A percentile compares a stretch with the other conserved stretches of the same genome.
These are phyloP conservation scores for Spicauda simplicius DNA, from an alignment of 2,888 invertebrate genomes.

Conservation along the genomic window DNA sequence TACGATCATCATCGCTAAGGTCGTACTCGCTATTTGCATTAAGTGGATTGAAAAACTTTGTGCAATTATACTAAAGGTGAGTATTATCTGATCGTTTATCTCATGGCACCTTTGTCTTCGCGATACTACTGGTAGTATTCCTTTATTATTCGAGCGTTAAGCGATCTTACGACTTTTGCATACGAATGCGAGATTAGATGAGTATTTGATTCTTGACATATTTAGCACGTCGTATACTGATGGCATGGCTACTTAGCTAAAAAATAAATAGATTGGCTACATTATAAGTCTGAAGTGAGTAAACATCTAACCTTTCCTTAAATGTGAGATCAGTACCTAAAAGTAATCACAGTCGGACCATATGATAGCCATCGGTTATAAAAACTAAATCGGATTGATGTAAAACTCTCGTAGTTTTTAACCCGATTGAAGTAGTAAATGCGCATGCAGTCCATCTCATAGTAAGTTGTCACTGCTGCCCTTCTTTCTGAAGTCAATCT, in stretches of 20 bases:
- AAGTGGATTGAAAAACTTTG: slow-evolving; percentile 18
- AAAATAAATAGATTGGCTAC: neutral
- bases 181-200: slow-evolving; percentile 9
- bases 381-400: too few relatives aligned
- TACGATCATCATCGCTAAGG: slow-evolving; percentile 21
- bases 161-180: slow-evolving; percentile 20
- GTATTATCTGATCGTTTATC: neutral
- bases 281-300: too few relatives aligned
- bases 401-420: too few relatives aligned
- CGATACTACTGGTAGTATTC: neutral
- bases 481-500: too few relatives aligned
- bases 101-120: slow-evolving; percentile 16
- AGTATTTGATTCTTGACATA: neutral
- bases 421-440: too few relatives aligned
- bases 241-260: too few relatives aligned
- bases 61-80: neutral
- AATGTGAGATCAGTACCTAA: too few relatives aligned
- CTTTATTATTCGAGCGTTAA: slow-evolving; percentile 36
- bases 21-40: slow-evolving; percentile 26
- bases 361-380: too few relatives aligned
- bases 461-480: too few relatives aligned
- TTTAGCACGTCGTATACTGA: neutral
- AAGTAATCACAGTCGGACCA: too few relatives aligned
- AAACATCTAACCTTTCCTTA: too few relatives aligned
- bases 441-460: too few relatives aligned